phyloP scores from a whole-genome alignment of 2,113 vertebrate genomes.

The Podiceps cristatus region DNA sequence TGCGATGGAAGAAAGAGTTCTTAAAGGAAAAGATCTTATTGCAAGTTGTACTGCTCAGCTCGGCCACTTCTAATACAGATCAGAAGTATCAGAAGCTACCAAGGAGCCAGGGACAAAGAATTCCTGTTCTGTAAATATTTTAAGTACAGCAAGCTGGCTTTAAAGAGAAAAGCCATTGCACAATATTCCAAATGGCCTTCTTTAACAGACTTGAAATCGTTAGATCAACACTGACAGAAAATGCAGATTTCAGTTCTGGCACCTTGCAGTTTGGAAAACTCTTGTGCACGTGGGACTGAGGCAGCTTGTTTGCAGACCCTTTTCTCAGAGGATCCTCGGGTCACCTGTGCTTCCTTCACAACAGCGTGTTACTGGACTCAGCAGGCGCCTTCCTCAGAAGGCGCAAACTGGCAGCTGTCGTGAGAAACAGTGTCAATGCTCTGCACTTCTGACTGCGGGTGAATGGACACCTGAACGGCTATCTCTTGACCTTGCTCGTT shows the following conservation, averaged over 20 bases:
- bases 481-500: conserved; percentile 80
- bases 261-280: conserved; percentile 25
- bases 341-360: neutral
- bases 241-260: conserved; percentile 33
- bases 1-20: neutral
- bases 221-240: conserved; percentile 27
- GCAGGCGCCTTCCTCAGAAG: conserved; percentile 67
- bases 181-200: neutral
- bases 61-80: neutral
- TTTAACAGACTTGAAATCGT: neutral
- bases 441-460: conserved; percentile 70
- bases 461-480: conserved; percentile 83
- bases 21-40: conserved; percentile 38
- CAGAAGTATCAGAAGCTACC: neutral
- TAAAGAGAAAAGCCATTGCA: neutral
- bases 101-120: conserved; percentile 10
- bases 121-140: neutral
- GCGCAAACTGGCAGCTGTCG: conserved; percentile 69
- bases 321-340: neutral
- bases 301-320: conserved; percentile 6
- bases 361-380: neutral
- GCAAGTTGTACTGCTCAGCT: conserved; percentile 28
- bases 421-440: conserved; percentile 75
- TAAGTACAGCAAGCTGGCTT: neutral
- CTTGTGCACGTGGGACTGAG: conserved; percentile 12